Evolutionary conservation across 2,797 vertebrate species (phyloP), one percentile per base, ranked within the genome.

Genomic region (Lerista edwardsae): DNA sequence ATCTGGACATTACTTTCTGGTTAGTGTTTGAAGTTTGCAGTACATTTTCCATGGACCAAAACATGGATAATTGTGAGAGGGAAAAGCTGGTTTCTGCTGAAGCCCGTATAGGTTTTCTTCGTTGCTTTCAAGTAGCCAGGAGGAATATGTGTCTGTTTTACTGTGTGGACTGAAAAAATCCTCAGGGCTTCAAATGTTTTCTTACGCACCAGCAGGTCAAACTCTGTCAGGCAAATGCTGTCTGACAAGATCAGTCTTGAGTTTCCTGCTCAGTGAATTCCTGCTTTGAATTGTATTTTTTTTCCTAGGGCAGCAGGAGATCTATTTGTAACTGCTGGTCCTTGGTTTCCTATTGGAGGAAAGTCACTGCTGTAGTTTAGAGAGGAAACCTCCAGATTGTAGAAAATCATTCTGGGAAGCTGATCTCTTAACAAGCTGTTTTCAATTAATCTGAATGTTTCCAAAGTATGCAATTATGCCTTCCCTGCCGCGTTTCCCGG

Each of bases 401-500:
- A 87, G 91, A 93, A 89, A 86, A 79, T 80, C 85, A 85, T 93
- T 92, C 85, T 91, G 90, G 87, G 85, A 93, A 85, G 75, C 7
- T 10, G 78, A 77, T 75, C 75, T 91, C 65, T 74, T 84, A 82
- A 84, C 76, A 85, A 88, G 80, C 85, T 93, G 90, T 90, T 92
- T 94, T 82, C 90, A 83, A 90, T 92, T 91, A 92, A 86, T 89
- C 73, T 86, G 87, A 92, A 87, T 85, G 79, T 80, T 93, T 91
- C 76, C 86, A 92, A 91, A 87, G 79, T 79, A 68, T 83, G 51
- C 51, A 78, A 39, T 82, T 81, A 65, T 83, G 62, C 31, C 86
- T 83, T 91, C 78, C 29, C 72, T 79, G 57, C 67, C 36, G 57
- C 17, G 39, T 88, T n/a, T 88, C 69, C 89, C 69, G 12, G 39